Evolutionary conservation across 2,113 vertebrate genomes (phyloP).

Genomic region (Ameiurus melas): DNA sequence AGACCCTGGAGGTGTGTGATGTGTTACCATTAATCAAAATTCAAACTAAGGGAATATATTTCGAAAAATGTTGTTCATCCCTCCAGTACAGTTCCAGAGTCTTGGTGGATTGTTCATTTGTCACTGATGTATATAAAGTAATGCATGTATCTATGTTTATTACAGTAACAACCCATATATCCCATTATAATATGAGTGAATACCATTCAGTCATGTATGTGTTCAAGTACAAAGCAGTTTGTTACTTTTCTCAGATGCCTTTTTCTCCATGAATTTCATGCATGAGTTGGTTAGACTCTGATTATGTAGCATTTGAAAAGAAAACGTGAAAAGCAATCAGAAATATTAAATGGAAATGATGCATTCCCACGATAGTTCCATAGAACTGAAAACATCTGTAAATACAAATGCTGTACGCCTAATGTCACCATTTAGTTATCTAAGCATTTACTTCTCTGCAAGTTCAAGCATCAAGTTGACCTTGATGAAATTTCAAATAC

Average conservation of each 20-base stretch:
- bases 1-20: too few relatives aligned
- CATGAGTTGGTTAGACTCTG: constrained; percentile 1
- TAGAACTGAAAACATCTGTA: background rate
- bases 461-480: background rate
- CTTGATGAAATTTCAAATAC: constrained; percentile 3
- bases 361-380: background rate
- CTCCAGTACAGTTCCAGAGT: background rate
- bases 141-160: background rate
- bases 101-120: background rate
- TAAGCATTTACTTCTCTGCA: background rate
- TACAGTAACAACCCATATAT: background rate
- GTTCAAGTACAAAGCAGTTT: background rate
- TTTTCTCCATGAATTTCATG: constrained; percentile 7
- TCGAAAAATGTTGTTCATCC: background rate
- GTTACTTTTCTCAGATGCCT: background rate
- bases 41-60: background rate
- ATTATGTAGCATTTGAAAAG: background rate
- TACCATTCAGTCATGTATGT: background rate
- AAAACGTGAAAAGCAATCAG: background rate
- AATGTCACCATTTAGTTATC: background rate
- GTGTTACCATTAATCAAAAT: background rate
- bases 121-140: background rate
- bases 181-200: background rate
- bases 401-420: background rate
- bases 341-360: background rate